Evolutionary conservation across 2,797 vertebrate species (phyloP), one percentile per base, ranked within the genome.

Genomic region (Melanotaenia nigrans): DNA sequence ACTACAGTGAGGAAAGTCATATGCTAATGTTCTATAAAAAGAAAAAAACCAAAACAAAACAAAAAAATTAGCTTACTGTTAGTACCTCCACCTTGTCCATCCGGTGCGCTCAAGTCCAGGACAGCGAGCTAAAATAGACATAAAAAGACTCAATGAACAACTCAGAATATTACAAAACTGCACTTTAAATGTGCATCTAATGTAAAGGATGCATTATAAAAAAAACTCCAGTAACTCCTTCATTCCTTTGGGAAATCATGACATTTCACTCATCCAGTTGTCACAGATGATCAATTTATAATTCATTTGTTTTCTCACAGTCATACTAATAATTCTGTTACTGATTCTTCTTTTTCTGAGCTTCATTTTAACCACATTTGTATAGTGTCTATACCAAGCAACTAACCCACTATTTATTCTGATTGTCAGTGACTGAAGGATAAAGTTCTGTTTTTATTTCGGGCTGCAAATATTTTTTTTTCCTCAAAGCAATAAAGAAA

Each of bases 91-190:
- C 94, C 96, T 90, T 97, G 95, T 79, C 94, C 95, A 91, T 99
- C 94, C 54, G 90, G 95, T 36, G 95, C 95, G 87, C 95, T 96
- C 95, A 99, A 96, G 96, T 98, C 97, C 95, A 99, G 96, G 93
- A 96, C 97, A 97, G 97, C 97, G 81, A 99, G 96, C 97, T 99
- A 76, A 77, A 22, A 66, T 14, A 67, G 12, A 61, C 1, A 9
- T 16, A 75, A 22, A 66, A 7, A n/a, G 20, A 32, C 2, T 30
- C 4, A 16, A 30, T 22, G 32, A 30, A 25, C 7, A 59, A 35
- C 0, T 16, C n/a, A 12, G 25, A 35, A 68, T 6, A 2, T 18
- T n/a, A 30, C 11, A 16, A 30, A 32, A 3, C 42, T 47, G 42
- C n/a, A 24, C 22, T 51, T 24, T 51, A 24, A 51, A 24, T 51